Evolutionary conservation across 2,888 invertebrate species (phyloP).

Genomic region (Drosophila neonasuta): DNA sequence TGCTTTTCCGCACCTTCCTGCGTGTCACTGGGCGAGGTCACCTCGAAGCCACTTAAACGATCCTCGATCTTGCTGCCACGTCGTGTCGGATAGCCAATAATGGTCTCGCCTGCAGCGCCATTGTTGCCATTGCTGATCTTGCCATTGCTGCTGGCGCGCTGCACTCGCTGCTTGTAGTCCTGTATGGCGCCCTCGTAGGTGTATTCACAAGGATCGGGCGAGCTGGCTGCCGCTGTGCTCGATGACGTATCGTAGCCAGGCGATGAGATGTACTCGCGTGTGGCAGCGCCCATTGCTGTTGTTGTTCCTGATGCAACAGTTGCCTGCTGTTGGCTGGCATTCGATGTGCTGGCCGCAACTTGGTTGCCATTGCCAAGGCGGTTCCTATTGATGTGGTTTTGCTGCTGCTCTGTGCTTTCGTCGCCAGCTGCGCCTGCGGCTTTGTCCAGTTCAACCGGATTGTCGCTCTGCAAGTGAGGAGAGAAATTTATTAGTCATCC

Average conservation of each 20-base stretch:
- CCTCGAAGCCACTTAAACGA: slow-evolving; percentile 85
- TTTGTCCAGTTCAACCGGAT: slow-evolving; percentile 83
- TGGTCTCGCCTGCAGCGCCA: slow-evolving; percentile 72
- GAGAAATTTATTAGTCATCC: neutral
- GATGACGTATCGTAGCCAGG: slow-evolving; percentile 87
- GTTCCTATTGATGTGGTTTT: slow-evolving; percentile 65
- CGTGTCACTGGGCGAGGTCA: slow-evolving; percentile 80
- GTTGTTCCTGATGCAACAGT: slow-evolving; percentile 24
- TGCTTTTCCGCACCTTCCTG: slow-evolving; percentile 79
- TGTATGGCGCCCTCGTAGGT: slow-evolving; percentile 94
- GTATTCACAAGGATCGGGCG: slow-evolving; percentile 90
- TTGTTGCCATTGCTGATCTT: slow-evolving; percentile 49
- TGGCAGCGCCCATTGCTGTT: slow-evolving; percentile 47
- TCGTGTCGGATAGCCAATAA: slow-evolving; percentile 80
- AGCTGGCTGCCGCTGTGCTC: slow-evolving; percentile 86
- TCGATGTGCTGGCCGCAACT: slow-evolving; percentile 51
- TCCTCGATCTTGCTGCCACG: slow-evolving; percentile 85
- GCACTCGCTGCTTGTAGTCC: slow-evolving; percentile 91
- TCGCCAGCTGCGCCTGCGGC: slow-evolving; percentile 59
- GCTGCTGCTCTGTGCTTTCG: slow-evolving; percentile 54
- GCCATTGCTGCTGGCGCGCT: slow-evolving; percentile 82
- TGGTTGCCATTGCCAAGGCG: slow-evolving; percentile 55
- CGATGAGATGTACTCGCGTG: slow-evolving; percentile 80
- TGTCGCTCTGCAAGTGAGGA: slow-evolving; percentile 84
- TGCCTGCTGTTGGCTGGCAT: slow-evolving; percentile 26